Base-by-base conservation (phyloP, 2,888 invertebrate genomes). In the Laothoe populi region DNA sequence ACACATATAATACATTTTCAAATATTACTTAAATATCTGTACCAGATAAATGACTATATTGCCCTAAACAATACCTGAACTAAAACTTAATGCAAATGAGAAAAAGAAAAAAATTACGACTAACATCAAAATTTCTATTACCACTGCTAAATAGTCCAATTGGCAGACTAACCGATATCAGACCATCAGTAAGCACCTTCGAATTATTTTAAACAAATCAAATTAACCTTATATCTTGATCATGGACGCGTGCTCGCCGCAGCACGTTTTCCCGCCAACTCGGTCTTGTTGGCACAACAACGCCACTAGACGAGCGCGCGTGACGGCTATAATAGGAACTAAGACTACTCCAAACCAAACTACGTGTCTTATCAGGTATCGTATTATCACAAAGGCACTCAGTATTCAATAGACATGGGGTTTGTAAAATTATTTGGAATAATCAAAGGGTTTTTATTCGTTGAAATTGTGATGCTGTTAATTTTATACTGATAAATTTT, bases 281-380 rank as follows among this genome's bases (percentile, higher is more conserved):
- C 64, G 65, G 48, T 66, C 60, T 64, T 82, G 85, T 88, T 88
- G 83, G 73, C 76, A 80, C 78, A 86, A 87, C 87, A 88, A 70
- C 74, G 79, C 75, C 77, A 78, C 83, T 86, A 63, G 72, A 84
- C 58, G 61, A 4, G 64, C 73, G 86, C 83, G 77, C 90, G 89
- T 88, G 88, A 85, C 82, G 75, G 64, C 67, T 69, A 85, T 84
- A 88, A 87, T 82, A 77, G 74, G 74, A 80, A 81, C 75, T 81
- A 79, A 76, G 75, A 72, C 73, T 72, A 70, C 78, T 78, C 72
- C 78, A 61, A 19, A 19, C 71, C 70, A 66, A 63, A 66, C 71
- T 77, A 69, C 90, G 90, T 90, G 90, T 79, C 77, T 74, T 90
- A 90, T 90, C 90, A 64, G 73, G 10, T 75, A 78, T 78, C 76